Conservation (phyloP, 2,888 invertebrate species). For the Ariolimax columbianus region DNA sequence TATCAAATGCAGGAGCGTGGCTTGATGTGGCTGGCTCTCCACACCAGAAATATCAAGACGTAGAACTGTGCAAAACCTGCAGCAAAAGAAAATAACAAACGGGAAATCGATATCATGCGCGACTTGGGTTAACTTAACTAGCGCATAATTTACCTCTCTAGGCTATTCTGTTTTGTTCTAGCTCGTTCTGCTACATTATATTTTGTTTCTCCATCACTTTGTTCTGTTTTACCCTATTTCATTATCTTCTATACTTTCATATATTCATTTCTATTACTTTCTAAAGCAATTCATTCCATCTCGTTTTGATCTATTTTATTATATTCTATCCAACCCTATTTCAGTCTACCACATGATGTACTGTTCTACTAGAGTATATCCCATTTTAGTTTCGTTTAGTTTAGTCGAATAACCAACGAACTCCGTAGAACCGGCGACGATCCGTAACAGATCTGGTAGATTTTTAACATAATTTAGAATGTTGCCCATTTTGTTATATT, state of each 20-base stretch:
- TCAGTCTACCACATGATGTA: neutral
- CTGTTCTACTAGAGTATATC: no score
- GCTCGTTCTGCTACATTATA: neutral
- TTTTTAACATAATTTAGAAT: no score
- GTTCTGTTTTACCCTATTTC: neutral
- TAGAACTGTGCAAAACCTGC: neutral
- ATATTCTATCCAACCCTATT: neutral
- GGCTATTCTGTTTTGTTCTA: neutral
- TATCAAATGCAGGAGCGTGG: neutral
- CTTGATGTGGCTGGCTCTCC: neutral
- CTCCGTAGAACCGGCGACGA: no score
- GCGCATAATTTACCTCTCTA: neutral
- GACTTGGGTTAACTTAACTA: constrained; percentile 3
- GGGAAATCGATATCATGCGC: neutral
- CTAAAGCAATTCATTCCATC: neutral
- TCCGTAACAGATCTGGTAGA: no score
- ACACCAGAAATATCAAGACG: neutral
- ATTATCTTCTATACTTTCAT: neutral
- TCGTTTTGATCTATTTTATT: neutral
- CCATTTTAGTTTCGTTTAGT: no score
- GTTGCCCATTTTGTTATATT: no score
- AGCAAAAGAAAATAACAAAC: constrained; percentile 11
- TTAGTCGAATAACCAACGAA: no score
- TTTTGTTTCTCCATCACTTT: neutral
- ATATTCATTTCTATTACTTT: neutral